phyloP scores from a whole-genome alignment of 2,797 vertebrate species.

The Leptodactylus fallax region DNA sequence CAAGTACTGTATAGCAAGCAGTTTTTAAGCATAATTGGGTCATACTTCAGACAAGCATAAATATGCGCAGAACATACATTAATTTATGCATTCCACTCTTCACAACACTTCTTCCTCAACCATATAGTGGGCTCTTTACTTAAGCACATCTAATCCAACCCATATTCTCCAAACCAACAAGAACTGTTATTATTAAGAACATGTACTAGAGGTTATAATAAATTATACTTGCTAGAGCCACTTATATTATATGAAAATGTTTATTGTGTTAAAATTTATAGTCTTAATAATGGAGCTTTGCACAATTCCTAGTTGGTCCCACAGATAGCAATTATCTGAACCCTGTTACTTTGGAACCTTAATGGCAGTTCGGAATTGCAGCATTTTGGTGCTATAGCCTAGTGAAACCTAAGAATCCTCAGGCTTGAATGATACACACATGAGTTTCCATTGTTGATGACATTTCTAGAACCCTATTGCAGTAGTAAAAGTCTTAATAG shows the following conservation, averaged over 20 bases:
- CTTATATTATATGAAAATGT: background rate
- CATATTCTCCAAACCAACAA: background rate
- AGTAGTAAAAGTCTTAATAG: background rate
- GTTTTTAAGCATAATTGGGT: background rate
- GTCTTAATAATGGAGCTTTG: background rate
- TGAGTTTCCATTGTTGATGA: background rate
- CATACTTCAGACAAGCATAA: background rate
- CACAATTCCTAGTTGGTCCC: slow-evolving; percentile 15
- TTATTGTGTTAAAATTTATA: background rate
- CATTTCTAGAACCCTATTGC: background rate
- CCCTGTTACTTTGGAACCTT: background rate
- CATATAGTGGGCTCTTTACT: background rate
- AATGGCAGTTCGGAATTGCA: background rate
- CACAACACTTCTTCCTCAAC: background rate
- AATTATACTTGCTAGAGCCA: background rate
- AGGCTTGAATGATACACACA: background rate
- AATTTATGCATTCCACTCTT: background rate
- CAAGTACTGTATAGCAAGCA: background rate
- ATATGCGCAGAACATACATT: background rate
- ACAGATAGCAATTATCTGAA: slow-evolving; percentile 22
- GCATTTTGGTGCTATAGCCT: background rate
- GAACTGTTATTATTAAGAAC: background rate
- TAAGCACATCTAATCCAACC: background rate
- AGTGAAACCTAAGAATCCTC: background rate
- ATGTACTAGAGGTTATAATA: background rate